Percentiles rank a stretch among this genome's conserved stretches.
Conservation (phyloP, 2,888 invertebrate species). For the Galeruca laticollis region DNA sequence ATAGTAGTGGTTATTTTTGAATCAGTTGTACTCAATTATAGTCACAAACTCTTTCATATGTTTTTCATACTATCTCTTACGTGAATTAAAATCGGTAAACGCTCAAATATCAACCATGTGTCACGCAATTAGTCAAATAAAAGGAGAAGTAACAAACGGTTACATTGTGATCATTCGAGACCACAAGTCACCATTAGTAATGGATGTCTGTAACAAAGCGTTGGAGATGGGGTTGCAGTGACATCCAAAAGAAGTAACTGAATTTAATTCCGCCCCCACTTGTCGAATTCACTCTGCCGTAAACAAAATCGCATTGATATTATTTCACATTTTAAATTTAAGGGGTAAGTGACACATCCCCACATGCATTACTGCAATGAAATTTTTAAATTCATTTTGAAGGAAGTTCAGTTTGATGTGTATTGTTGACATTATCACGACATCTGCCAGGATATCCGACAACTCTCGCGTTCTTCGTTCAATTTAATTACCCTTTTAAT, state of each 20-base stretch:
- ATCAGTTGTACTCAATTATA: not conserved
- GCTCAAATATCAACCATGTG: constrained; percentile 35
- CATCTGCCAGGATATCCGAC: constrained; percentile 67
- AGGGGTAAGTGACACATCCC: constrained; percentile 56
- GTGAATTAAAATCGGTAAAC: constrained; percentile 12
- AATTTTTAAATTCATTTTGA: constrained; percentile 62
- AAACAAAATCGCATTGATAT: constrained; percentile 66
- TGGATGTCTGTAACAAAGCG: constrained; percentile 57
- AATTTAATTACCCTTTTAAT: constrained; percentile 66
- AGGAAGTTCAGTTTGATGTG: constrained; percentile 65
- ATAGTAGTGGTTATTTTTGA: not conserved
- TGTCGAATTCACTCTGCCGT: constrained; percentile 64
- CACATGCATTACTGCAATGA: constrained; percentile 49
- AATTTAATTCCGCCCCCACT: constrained; percentile 65
- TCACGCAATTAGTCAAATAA: constrained; percentile 29
- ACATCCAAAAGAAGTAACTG: constrained; percentile 57
- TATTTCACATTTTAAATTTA: constrained; percentile 65
- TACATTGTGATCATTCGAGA: constrained; percentile 33
- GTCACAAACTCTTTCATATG: not conserved
- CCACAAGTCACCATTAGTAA: constrained; percentile 59
- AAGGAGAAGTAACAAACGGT: constrained; percentile 34
- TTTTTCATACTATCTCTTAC: constrained; percentile 5
- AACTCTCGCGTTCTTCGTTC: constrained; percentile 60
- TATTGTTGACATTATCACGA: constrained; percentile 64
- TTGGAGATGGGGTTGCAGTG: constrained; percentile 63